A percentile compares a stretch with the other conserved stretches of the same genome.
phyloP scores from a whole-genome alignment of 2,888 invertebrate genomes.

The Folsomia manolachei region DNA sequence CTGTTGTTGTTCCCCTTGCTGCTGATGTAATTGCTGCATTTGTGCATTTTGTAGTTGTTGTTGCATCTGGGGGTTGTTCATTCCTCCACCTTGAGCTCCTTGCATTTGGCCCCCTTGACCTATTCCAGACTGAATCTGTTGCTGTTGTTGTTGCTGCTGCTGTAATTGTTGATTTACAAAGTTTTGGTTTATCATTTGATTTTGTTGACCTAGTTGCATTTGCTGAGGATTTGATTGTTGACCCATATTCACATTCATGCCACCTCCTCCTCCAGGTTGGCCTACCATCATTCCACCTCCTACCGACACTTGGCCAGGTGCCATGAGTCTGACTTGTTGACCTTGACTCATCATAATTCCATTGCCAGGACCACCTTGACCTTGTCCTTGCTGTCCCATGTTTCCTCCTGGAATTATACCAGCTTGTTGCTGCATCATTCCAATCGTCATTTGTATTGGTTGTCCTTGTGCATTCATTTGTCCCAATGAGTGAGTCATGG shows the following conservation, averaged over 20 bases:
- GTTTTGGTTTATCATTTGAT: constrained; percentile 31
- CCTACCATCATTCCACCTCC: not conserved
- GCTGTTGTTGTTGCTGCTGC: constrained; percentile 54
- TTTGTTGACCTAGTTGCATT: constrained; percentile 37
- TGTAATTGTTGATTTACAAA: constrained; percentile 33
- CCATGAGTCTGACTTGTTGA: not conserved
- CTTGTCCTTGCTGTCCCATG: constrained; percentile 30
- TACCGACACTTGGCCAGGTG: not conserved
- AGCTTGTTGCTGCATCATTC: constrained; percentile 55
- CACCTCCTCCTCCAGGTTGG: not conserved
- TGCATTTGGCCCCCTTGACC: constrained; percentile 29
- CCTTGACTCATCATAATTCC: not conserved
- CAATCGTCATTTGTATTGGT: constrained; percentile 52
- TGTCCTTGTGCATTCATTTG: not conserved
- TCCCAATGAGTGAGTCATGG: not conserved
- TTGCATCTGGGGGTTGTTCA: constrained; percentile 34
- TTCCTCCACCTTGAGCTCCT: constrained; percentile 22
- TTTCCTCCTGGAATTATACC: constrained; percentile 4
- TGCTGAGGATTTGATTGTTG: constrained; percentile 52
- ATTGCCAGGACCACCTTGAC: constrained; percentile 19
- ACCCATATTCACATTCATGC: constrained; percentile 28
- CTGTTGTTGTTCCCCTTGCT: constrained; percentile 32
- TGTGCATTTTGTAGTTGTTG: constrained; percentile 33
- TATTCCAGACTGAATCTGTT: constrained; percentile 24
- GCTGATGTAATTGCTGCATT: constrained; percentile 35